phyloP scores from a whole-genome alignment of 2,113 vertebrate species.

The Peromyscus californicus region DNA sequence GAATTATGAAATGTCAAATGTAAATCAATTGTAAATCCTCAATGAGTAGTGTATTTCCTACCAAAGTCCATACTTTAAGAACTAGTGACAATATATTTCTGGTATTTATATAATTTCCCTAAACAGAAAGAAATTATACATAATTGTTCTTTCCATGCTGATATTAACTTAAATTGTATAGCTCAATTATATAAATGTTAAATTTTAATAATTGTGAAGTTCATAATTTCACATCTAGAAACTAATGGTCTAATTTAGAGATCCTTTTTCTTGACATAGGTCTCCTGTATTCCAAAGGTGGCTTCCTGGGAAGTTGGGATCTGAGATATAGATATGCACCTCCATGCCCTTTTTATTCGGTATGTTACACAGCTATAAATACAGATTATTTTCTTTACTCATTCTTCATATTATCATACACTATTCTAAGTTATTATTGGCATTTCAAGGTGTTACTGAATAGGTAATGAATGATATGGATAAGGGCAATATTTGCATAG shows the following conservation, averaged over 20 bases:
- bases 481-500: not conserved
- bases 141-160: not conserved
- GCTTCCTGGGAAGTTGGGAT: not conserved
- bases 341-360: too few species aligned
- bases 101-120: not conserved
- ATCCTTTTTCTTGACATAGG: not conserved
- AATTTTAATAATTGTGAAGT: not conserved
- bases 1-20: not conserved
- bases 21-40: not conserved
- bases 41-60: not conserved
- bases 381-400: not conserved
- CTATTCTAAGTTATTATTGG: not conserved
- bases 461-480: not conserved
- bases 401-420: not conserved
- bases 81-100: not conserved
- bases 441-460: not conserved
- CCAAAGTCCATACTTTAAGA: not conserved
- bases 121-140: not conserved
- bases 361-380: not conserved
- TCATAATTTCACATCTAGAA: not conserved
- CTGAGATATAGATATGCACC: too few species aligned
- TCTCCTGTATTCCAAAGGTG: not conserved
- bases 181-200: not conserved
- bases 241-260: not conserved
- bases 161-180: not conserved